phyloP scores from a whole-genome alignment of 1,140 invertebrate species.

The Pteromalus puparum region DNA sequence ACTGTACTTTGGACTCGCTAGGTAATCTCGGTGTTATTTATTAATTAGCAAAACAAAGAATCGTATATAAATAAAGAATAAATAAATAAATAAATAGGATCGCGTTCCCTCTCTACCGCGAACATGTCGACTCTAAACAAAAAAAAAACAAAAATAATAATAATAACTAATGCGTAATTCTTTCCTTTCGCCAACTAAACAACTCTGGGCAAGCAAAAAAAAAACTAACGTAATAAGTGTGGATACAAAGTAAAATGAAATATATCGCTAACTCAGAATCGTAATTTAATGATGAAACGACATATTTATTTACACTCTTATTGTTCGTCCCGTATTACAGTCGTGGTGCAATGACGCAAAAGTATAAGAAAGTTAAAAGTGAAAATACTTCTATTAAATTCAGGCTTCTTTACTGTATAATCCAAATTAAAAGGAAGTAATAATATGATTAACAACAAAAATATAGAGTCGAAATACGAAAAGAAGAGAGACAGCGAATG shows the following conservation, averaged over 20 bases:
- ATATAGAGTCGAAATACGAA: slow-evolving; percentile 19
- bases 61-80: neutral
- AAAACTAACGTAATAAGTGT: slow-evolving; percentile 32
- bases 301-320: neutral
- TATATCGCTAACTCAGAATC: slow-evolving; percentile 27
- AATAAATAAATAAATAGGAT: slow-evolving; percentile 40
- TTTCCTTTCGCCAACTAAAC: slow-evolving; percentile 29
- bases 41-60: slow-evolving; percentile 47
- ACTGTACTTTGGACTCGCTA: slow-evolving; percentile 53
- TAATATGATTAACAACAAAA: neutral
- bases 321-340: neutral
- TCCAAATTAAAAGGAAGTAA: neutral
- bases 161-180: slow-evolving; percentile 11
- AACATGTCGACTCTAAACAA: slow-evolving; percentile 32
- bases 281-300: slow-evolving; percentile 21
- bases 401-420: neutral
- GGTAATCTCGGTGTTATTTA: slow-evolving; percentile 53
- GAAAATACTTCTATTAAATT: neutral
- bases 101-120: slow-evolving; percentile 41
- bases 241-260: slow-evolving; percentile 32
- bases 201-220: slow-evolving; percentile 10
- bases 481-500: slow-evolving; percentile 34
- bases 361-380: neutral
- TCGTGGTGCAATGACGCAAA: slow-evolving; percentile 4
- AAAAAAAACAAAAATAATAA: neutral